Base-by-base conservation (phyloP, 1,140 invertebrate genomes). In the Megalopta genalis region DNA sequence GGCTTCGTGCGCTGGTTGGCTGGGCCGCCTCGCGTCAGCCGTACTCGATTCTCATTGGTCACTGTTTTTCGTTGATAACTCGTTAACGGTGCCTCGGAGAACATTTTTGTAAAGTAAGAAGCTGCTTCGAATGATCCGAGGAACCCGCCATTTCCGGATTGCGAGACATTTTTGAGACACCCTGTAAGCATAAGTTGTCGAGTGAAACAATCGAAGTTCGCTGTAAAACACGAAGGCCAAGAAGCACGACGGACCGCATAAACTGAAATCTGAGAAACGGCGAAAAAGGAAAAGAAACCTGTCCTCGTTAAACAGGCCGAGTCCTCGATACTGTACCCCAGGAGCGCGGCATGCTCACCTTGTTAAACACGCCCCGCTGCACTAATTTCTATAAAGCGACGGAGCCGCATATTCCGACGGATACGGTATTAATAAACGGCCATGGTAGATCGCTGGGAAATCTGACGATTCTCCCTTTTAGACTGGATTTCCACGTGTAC, bases 381-480 rank as follows among this genome's bases (percentile, higher is more conserved):
- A 60, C 83, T 85, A 85, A 85, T 84, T 85, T 85, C 64, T 85
- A 81, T 73, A 85, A 85, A 81, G 74, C 69, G 62, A 6, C 57
- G 14, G 62, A 27, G 42, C 62, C 68, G 46, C 65, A 62, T 83
- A 74, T 84, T 72, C 77, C 62, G 67, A 62, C 73, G 66, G 59
- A 62, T 63, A 57, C 39, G 62, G 52, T 80, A 84, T 84, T 84
- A 84, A 84, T 84, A 84, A 84, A 84, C 77, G 67, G 42, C 71
- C 62, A 42, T 65, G 77, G 52, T 46, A 37, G 69, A 84, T 67
- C 66, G 52, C 21, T 39, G 25, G 42, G 18, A 32, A 73, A 84
- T 75, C 71, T 10, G 62, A 60, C 57, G 66, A 39, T 84, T 84
- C 21, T 5, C 67, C 63, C 66, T 8, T 71, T 83, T 69, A 80